These are phyloP conservation scores for Prolemur simus DNA, from an alignment of 2,113 vertebrate species.

Conservation along the genomic window DNA sequence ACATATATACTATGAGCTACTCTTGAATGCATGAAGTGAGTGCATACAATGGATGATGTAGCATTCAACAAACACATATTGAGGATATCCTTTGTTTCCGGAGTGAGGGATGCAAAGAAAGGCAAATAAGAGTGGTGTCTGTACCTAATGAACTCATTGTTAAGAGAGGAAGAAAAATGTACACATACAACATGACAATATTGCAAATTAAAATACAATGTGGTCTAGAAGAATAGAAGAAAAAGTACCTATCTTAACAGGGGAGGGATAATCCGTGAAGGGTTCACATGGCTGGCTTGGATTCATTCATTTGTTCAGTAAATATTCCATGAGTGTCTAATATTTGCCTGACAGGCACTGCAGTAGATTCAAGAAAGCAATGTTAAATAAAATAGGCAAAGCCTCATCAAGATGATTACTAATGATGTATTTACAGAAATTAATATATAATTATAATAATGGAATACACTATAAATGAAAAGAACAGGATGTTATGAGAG, in stretches of 20 bases:
- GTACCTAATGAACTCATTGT: not conserved
- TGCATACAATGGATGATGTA: not conserved
- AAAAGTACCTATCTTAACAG: not conserved
- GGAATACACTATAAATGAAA: not conserved
- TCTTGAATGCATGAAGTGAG: not conserved
- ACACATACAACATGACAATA: no score
- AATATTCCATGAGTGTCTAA: not conserved
- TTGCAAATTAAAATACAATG: not conserved
- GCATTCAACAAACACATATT: not conserved
- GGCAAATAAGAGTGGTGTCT: not conserved
- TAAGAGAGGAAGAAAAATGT: not conserved
- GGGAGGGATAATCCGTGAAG: not conserved
- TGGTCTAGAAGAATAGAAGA: not conserved
- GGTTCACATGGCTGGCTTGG: not conserved
- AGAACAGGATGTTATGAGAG: not conserved
- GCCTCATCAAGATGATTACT: not conserved
- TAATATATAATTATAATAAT: not conserved
- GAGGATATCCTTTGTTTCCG: not conserved
- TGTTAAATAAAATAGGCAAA: not conserved
- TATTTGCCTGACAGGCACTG: not conserved
- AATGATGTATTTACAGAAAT: not conserved
- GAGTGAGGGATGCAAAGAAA: not conserved
- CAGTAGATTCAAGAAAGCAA: not conserved
- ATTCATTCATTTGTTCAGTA: not conserved
- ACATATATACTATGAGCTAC: not conserved